Evolutionary conservation across 2,797 vertebrate genomes (phyloP), one percentile per base, ranked within the genome.

Genomic region (Hyperoplus lanceolatus): DNA sequence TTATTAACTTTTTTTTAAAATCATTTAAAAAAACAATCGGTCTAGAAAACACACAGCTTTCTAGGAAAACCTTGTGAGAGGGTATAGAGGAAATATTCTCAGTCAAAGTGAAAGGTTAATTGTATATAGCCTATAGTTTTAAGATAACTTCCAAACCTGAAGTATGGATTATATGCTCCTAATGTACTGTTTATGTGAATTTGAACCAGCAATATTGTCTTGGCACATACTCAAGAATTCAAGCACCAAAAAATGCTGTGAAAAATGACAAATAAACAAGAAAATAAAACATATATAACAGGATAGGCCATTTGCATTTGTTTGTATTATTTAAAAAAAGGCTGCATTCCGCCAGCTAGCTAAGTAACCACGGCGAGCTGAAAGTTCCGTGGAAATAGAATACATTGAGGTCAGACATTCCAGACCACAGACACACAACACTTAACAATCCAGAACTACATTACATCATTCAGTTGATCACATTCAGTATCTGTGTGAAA

Each of bases 21-120:
- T 21, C 21, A 21, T 21, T 21, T 21, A 21, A 21, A 21, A 21
- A 21, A 21, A 70, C n/a, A 51, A 38, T 7, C 59, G 46, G 45
- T 18, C 55, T 46, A 60, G 56, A 68, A 70, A 58, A 55, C 51
- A 42, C 58, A 5, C 36, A 5, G 38, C 51, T 36, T 13, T 63
- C 41, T 3, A 16, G 60, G 65, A 77, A 74, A 59, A 48, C 55
- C 29, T 5, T 55, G 4, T n/a, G 45, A 50, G 54, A 16, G n/a
- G 70, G 39, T 3, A 14, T 63, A 38, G 41, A 39, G 42, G 63
- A 72, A 66, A 57, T 45, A 14, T 49, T 66, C 39, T 21, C 18
- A 5, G 29, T 36, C 10, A 8, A 8, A 50, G 16, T 16, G 41
- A 58, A 43, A 53, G 36, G 39, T 71, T 48, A 46, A 36, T 7